A percentile compares a stretch with the other conserved stretches of the same genome.
These are phyloP conservation scores for Triplophysa dalaica DNA, from an alignment of 2,113 vertebrate genomes.

Conservation along the genomic window DNA sequence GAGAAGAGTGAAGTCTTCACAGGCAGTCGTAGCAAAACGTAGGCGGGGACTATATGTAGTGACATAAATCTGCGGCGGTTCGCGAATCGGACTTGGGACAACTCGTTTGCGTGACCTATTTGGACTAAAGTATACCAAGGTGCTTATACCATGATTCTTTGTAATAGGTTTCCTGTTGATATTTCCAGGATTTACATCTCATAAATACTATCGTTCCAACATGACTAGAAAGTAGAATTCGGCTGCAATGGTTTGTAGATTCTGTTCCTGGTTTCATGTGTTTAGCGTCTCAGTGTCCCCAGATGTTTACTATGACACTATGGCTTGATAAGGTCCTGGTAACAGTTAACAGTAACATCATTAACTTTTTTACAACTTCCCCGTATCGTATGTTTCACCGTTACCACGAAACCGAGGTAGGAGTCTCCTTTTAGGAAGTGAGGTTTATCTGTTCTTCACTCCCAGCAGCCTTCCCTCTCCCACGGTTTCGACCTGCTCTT, in stretches of 20 bases:
- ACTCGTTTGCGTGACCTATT: too few relatives aligned
- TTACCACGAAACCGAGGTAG: slow-evolving; percentile 3
- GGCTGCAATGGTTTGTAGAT: slow-evolving; percentile 1
- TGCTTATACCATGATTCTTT: too few relatives aligned
- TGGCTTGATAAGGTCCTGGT: background rate
- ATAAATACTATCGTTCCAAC: background rate
- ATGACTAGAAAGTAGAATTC: background rate
- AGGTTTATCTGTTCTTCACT: slow-evolving; percentile 36
- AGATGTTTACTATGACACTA: background rate
- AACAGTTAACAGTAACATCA: background rate
- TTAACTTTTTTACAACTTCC: slow-evolving; percentile 21
- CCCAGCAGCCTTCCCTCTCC: slow-evolving; percentile 15
- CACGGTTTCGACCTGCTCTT: slow-evolving; percentile 15
- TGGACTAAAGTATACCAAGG: too few relatives aligned
- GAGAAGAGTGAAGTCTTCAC: too few relatives aligned
- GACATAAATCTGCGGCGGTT: too few relatives aligned
- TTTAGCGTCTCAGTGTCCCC: background rate
- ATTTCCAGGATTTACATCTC: background rate
- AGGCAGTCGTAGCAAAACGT: too few relatives aligned
- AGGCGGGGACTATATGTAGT: too few relatives aligned
- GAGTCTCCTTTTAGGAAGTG: slow-evolving; percentile 43
- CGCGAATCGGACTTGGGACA: too few relatives aligned
- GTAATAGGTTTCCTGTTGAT: too few relatives aligned
- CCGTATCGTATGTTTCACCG: background rate
- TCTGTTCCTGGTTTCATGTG: background rate